Conservation (phyloP, 2,113 vertebrate genomes). For the Callopanchax toddi region DNA sequence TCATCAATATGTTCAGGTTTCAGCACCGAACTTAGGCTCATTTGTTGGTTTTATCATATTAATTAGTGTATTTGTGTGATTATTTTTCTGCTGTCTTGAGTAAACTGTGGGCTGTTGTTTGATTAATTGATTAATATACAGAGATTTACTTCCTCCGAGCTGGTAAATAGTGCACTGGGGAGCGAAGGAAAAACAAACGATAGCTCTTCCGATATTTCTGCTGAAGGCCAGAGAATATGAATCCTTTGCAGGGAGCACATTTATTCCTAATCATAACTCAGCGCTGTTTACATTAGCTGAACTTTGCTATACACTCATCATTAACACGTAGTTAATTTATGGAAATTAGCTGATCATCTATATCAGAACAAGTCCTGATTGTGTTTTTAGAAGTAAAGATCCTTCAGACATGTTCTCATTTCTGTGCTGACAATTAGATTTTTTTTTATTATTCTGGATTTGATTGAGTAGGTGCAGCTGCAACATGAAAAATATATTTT, state of each 20-base stretch:
- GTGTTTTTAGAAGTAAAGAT: conserved; percentile 37
- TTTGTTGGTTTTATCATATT: conserved; percentile 19
- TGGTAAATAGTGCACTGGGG: conserved; percentile 66
- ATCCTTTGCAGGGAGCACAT: conserved; percentile 56
- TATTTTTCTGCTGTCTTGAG: conserved; percentile 27
- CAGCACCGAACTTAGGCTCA: conserved; percentile 16
- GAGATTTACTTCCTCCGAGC: conserved; percentile 68
- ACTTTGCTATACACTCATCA: conserved; percentile 54
- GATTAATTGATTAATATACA: conserved; percentile 71
- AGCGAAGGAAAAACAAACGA: conserved; percentile 61
- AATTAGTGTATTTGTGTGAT: conserved; percentile 18
- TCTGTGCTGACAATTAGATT: conserved; percentile 27
- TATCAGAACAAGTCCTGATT: conserved; percentile 51
- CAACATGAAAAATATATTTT: conserved; percentile 9
- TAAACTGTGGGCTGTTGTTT: conserved; percentile 53
- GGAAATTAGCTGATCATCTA: conserved; percentile 59
- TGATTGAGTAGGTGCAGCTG: conserved; percentile 13
- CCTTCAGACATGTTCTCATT: conserved; percentile 26
- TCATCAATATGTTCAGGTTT: conserved; percentile 2
- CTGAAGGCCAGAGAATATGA: conserved; percentile 69
- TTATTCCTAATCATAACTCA: conserved; percentile 69
- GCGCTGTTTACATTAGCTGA: conserved; percentile 58
- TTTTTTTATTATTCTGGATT: conserved; percentile 17
- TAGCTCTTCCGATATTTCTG: conserved; percentile 68
- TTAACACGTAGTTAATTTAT: conserved; percentile 55